These are phyloP conservation scores for Ophonus ardosiacus DNA, from an alignment of 2,888 invertebrate genomes.

Conservation along the genomic window DNA sequence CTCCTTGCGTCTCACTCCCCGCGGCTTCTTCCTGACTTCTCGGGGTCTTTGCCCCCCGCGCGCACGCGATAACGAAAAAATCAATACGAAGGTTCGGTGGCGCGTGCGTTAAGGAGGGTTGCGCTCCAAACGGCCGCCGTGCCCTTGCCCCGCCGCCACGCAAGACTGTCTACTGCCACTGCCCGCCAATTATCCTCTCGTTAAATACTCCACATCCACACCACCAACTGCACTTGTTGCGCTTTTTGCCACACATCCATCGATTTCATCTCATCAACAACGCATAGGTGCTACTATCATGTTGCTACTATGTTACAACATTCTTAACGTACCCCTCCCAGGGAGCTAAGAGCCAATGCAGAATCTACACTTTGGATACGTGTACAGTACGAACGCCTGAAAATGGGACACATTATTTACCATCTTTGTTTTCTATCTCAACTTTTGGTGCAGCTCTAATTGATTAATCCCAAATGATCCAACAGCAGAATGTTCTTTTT, in stretches of 20 bases:
- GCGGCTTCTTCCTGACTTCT: constrained; percentile 59
- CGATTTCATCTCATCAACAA: constrained; percentile 36
- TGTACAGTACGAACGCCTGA: too few species aligned
- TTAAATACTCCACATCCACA: constrained; percentile 53
- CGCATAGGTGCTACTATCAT: not conserved
- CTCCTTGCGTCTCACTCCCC: constrained; percentile 42
- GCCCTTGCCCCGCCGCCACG: constrained; percentile 12
- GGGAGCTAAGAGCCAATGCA: too few species aligned
- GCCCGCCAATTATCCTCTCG: constrained; percentile 61
- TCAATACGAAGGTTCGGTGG: constrained; percentile 69
- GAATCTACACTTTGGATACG: too few species aligned
- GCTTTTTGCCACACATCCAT: constrained; percentile 54
- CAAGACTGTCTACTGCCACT: constrained; percentile 24
- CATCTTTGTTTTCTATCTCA: too few species aligned
- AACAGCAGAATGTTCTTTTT: too few species aligned
- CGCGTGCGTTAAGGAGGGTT: constrained; percentile 64
- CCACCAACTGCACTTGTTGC: constrained; percentile 59
- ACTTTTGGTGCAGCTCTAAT: too few species aligned
- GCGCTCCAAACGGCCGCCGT: constrained; percentile 30
- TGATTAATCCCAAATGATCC: too few species aligned
- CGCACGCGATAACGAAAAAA: constrained; percentile 69
- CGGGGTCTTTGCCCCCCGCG: constrained; percentile 67
- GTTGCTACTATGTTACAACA: not conserved
- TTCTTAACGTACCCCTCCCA: not conserved
- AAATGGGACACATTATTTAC: too few species aligned